Base-by-base conservation (phyloP, 2,888 invertebrate species). In the Melanargia galathea region DNA sequence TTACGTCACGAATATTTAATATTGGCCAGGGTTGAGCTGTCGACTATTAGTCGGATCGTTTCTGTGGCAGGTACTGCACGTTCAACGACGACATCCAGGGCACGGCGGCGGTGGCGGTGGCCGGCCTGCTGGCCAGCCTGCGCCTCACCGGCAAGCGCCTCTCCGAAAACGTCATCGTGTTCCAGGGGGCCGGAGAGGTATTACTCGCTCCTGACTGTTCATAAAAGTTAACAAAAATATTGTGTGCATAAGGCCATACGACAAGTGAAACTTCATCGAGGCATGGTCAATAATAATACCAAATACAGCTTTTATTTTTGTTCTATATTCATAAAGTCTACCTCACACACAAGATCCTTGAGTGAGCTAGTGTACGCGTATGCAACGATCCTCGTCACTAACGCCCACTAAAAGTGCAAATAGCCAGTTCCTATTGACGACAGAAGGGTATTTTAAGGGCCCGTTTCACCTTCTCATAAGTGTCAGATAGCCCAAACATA, bases 41-140 rank as follows among this genome's bases (percentile, higher is more conserved):
- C 20, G 6, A 22, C 43, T n/a, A n/a, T n/a, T n/a, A 43, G 43
- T 22, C 22, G 13, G 20, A 11, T 33, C 5, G 11, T 38, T 0
- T 22, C 51, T 10, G 13, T 49, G 18, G 38, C 11, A 90, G 91
- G 67, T 91, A 86, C 80, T 99, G 99, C 87, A 98, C 98, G 13
- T 99, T 99, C 90, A 99, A 99, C 90, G 99, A 99, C 84, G 99
- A 99, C 84, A 99, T 99, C 81, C 99, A 99, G 85, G 98, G 98
- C 78, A 98, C 99, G 4, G 99, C 99, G 2, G 93, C 98, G 5
- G 99, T 99, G 18, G 98, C 98, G 11, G 96, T 99, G 22, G 98
- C 97, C 13, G 99, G 99, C 0, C 91, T 99, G 54, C 82, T 99
- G 67, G 97, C 98, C 43, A 96, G 97, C 24, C 92, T 98, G 46